A percentile compares a stretch with the other conserved stretches of the same genome.
These are phyloP conservation scores for Amblyornis subalaris DNA, from an alignment of 2,113 vertebrate species.

Conservation along the genomic window DNA sequence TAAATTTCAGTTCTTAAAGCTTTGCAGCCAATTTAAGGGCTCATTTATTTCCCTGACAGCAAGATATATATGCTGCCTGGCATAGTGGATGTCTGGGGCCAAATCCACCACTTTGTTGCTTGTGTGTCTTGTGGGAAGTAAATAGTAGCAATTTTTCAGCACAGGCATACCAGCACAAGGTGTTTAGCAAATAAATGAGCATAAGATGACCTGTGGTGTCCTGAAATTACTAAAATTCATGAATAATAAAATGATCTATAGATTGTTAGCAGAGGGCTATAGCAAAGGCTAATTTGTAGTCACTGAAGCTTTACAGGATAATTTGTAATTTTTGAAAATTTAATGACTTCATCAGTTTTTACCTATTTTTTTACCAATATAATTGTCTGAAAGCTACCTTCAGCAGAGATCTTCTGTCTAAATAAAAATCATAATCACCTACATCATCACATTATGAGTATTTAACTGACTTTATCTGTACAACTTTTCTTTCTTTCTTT, in stretches of 20 bases:
- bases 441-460: slow-evolving; percentile 1
- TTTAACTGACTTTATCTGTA: background rate
- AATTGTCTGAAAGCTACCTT: slow-evolving; percentile 63
- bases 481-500: background rate
- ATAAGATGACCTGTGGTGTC: slow-evolving; percentile 78
- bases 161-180: slow-evolving; percentile 68
- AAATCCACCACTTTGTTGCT: slow-evolving; percentile 75
- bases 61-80: slow-evolving; percentile 80
- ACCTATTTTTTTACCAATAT: slow-evolving; percentile 61
- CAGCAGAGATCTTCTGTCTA: slow-evolving; percentile 18
- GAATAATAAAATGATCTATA: slow-evolving; percentile 84
- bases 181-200: slow-evolving; percentile 83
- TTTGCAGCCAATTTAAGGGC: slow-evolving; percentile 84
- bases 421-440: slow-evolving; percentile 34
- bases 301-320: slow-evolving; percentile 75
- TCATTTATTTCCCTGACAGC: slow-evolving; percentile 84
- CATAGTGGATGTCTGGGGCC: slow-evolving; percentile 74
- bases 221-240: slow-evolving; percentile 82
- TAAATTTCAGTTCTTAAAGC: slow-evolving; percentile 85
- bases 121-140: slow-evolving; percentile 75
- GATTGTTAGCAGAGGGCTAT: slow-evolving; percentile 76
- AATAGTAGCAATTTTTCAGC: slow-evolving; percentile 81
- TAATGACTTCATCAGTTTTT: slow-evolving; percentile 81
- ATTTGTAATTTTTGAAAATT: slow-evolving; percentile 82
- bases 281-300: slow-evolving; percentile 79